These are phyloP conservation scores for Hassar affinis DNA, from an alignment of 2,113 vertebrate genomes.

Conservation along the genomic window DNA sequence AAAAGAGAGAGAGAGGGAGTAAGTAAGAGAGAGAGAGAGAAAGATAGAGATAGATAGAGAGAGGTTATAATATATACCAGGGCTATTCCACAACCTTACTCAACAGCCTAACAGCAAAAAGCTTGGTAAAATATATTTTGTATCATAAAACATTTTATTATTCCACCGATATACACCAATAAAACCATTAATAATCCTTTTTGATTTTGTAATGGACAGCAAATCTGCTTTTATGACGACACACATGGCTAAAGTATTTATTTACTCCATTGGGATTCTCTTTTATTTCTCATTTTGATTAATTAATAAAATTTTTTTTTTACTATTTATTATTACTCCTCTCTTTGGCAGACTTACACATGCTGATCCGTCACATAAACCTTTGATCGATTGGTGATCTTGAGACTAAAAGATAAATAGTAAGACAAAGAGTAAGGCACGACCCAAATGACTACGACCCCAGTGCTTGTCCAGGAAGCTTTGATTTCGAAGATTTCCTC, in stretches of 20 bases:
- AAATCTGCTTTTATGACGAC: not conserved
- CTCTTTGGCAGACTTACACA: not conserved
- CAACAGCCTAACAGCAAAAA: not conserved
- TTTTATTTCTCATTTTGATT: not conserved
- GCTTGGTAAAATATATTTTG: not conserved
- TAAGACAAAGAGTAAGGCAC: not conserved
- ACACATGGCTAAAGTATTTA: not conserved
- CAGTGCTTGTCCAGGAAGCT: not conserved
- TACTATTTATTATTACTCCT: not conserved
- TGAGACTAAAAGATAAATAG: not conserved
- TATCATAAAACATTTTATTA: not conserved
- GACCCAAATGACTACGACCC: not conserved
- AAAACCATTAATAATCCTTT: not conserved
- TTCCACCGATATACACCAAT: not conserved
- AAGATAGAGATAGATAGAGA: not conserved
- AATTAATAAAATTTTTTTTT: not conserved
- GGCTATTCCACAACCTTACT: not conserved
- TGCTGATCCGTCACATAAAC: not conserved
- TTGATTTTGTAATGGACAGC: not conserved
- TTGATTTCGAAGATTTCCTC: not conserved
- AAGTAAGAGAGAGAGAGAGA: not conserved
- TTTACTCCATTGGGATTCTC: not conserved
- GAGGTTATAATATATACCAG: constrained; percentile 19
- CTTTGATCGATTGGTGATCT: not conserved
- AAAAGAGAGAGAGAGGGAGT: not conserved